Base-by-base conservation (phyloP, 92 coral and sea anemone genomes). In the Actinernus sp. region DNA sequence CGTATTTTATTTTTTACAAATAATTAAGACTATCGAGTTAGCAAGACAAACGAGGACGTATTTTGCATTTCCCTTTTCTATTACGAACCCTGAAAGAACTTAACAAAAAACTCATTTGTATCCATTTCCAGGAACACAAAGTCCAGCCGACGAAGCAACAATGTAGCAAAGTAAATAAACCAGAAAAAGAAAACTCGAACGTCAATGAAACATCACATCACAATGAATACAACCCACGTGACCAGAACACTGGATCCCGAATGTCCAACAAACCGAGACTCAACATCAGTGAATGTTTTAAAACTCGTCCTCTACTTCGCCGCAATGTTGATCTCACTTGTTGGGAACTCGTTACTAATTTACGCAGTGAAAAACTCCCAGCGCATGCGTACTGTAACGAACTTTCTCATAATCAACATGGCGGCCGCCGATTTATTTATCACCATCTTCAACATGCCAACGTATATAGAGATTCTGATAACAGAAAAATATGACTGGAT, bases 391-490 rank as follows among this genome's bases (percentile, higher is more conserved):
- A 87, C 76, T 5, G 87, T 81, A 10, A 87, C 93, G 12, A 81
- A 87, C 75, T 78, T 68, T 50, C 85, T 87, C 8, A 87, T 87
- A 25, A 37, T 83, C 68, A 87, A 87, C 72, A 81, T 87, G 88
- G 93, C 93, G 14, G 83, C 66, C 46, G 85, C 88, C 4, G 93
- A 87, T 61, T 65, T 87, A 16, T 65, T 87, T 45, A 78, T 87
- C 26, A 87, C 93, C 4, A 77, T 87, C 24, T 87, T 83, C 32
- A 87, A 87, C 56, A 81, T 87, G 88, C 93, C 93, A 14, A 83
- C 88, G 26, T 74, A 83, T 44, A 58, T 87, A 33, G 50, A 72
- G 18, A 87, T 83, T 40, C 74, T 81, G 51, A 69, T 87, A 68
- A 87, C 93, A 22, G 84, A 78, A 40, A 69, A 53, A 40, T 32